Conservation (phyloP, 1,140 invertebrate genomes). For the Macrosteles quadrilineatus region DNA sequence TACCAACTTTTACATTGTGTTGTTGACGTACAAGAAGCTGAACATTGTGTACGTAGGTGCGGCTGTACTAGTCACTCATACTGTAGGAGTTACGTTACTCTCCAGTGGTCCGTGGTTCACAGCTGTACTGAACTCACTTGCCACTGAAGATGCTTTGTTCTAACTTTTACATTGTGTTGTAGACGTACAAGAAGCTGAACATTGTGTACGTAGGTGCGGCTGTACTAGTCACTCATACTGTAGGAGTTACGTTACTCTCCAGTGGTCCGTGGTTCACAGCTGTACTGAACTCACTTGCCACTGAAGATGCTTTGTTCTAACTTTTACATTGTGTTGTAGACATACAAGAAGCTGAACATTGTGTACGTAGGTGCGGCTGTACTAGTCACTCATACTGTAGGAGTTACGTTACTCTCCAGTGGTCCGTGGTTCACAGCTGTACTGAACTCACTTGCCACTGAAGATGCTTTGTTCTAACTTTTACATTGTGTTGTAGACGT, state of each 20-base stretch:
- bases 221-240: constrained; percentile 46
- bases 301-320: constrained; percentile 60
- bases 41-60: constrained; percentile 32
- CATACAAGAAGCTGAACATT: constrained; percentile 26
- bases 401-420: constrained; percentile 38
- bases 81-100: constrained; percentile 42
- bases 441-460: constrained; percentile 51
- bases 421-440: constrained; percentile 22
- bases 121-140: constrained; percentile 43
- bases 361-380: constrained; percentile 40
- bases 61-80: constrained; percentile 47
- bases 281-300: constrained; percentile 47
- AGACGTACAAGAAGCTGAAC: constrained; percentile 27
- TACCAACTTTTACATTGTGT: too few relatives aligned
- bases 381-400: constrained; percentile 46
- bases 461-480: constrained; percentile 60
- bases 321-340: too few relatives aligned
- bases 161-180: too few relatives aligned
- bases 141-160: constrained; percentile 60
- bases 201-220: constrained; percentile 34
- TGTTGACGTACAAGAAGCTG: constrained; percentile 18
- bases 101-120: constrained; percentile 25
- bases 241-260: constrained; percentile 42
- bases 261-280: constrained; percentile 21
- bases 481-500: constrained; percentile 4